Evolutionary conservation across 1,140 invertebrate species (phyloP), one percentile per base, ranked within the genome.

Genomic region (Drosophila virilis): DNA sequence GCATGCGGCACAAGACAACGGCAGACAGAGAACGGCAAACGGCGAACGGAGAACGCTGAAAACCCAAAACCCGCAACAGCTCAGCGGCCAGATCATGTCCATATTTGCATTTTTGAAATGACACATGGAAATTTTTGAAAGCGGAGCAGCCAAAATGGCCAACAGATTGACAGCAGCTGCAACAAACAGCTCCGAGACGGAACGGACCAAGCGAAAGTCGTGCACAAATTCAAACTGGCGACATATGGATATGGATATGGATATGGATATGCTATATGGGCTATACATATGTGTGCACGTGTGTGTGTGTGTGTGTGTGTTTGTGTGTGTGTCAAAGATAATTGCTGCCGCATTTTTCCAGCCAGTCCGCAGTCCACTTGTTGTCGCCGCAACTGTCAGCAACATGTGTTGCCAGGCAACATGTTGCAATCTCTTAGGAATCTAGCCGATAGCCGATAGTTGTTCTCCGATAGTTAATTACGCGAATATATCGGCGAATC

Each of bases 21-120:
- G 45, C 8, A 38, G 22, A 28, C 22, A 28, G 22, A 28, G 4
- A 28, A 28, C 22, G 4, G 22, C 3, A 3, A 28, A 5, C 22
- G 6, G 15, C 38, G 7, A n/a, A 46, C 35, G 38, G 33, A 52
- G 62, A 57, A 46, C 66, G 51, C 28, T 45, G 73, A 61, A 59
- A 67, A 52, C 45, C 43, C 54, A 60, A 51, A 51, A 48, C 45
- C 32, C 13, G 54, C 52, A 22, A 22, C 55, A 46, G 32, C 17
- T 48, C 17, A 12, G 40, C 50, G 40, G 60, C 77, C 84, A 89
- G 85, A 89, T 89, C 84, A 89, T 89, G 84, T 89, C 84, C 84
- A 89, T 89, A 89, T 89, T 89, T 89, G 84, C 84, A 89, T 89
- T 89, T 84, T 80, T 89, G 84, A 89, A 89, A 89, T 89, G 84